Percentiles rank a stretch among this genome's conserved stretches.
These are phyloP conservation scores for Pterostichus madidus DNA, from an alignment of 2,888 invertebrate genomes.

Conservation along the genomic window DNA sequence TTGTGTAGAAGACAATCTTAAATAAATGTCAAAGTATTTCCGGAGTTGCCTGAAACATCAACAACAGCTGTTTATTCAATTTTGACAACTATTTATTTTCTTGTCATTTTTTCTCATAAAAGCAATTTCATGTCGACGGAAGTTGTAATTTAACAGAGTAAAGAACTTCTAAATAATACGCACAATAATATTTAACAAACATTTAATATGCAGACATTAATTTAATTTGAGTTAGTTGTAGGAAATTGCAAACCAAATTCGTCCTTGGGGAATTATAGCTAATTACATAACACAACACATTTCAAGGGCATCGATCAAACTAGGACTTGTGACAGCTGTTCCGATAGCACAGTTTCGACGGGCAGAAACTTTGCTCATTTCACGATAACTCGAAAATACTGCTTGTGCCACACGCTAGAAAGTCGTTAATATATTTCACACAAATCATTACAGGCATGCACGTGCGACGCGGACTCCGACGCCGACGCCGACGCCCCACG, in stretches of 20 bases:
- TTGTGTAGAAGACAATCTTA: no score
- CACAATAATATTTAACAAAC: not conserved
- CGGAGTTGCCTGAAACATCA: no score
- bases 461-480: slow-evolving; percentile 24
- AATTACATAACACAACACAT: slow-evolving; percentile 23
- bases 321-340: slow-evolving; percentile 44
- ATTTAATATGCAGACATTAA: no score
- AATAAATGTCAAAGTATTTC: no score
- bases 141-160: no score
- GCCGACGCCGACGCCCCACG: slow-evolving; percentile 11
- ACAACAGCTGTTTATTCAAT: no score
- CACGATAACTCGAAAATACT: slow-evolving; percentile 61
- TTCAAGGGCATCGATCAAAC: slow-evolving; percentile 56
- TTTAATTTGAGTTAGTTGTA: no score
- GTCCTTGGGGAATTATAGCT: slow-evolving; percentile 15
- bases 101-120: no score
- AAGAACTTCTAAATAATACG: not conserved
- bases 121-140: no score
- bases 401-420: slow-evolving; percentile 43
- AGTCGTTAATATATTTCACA: slow-evolving; percentile 63
- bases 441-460: slow-evolving; percentile 60
- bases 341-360: slow-evolving; percentile 54
- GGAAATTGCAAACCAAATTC: slow-evolving; percentile 17
- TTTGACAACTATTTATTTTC: no score
- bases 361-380: slow-evolving; percentile 58